Conservation (phyloP, 2,888 invertebrate genomes). For the Odontothrips loti region DNA sequence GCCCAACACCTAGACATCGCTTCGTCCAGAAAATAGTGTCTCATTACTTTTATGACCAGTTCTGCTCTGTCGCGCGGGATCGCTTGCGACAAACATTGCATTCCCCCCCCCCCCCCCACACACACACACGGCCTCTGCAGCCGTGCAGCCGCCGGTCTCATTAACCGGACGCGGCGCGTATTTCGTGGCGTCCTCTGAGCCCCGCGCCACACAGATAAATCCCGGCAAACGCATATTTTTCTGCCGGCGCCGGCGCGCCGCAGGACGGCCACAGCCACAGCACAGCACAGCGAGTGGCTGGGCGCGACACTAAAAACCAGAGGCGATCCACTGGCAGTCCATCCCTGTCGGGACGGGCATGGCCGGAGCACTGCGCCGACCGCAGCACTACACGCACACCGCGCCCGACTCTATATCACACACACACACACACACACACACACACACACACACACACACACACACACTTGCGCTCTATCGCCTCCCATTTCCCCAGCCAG, state of each 20-base stretch:
- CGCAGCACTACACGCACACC: not conserved
- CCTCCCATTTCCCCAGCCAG: too few relatives aligned
- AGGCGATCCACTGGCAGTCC: not conserved
- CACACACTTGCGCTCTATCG: not conserved
- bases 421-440: not conserved
- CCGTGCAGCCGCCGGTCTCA: too few relatives aligned
- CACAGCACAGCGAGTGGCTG: not conserved
- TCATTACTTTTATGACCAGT: too few relatives aligned
- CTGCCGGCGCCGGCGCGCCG: not conserved
- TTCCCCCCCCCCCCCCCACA: too few relatives aligned
- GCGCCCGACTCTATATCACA: not conserved
- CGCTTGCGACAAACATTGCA: too few relatives aligned
- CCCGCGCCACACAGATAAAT: not conserved
- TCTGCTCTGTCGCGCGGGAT: too few relatives aligned
- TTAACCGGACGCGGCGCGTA: too few relatives aligned
- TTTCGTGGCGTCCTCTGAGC: not conserved
- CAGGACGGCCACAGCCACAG: not conserved
- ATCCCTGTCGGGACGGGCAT: not conserved
- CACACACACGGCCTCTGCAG: too few relatives aligned
- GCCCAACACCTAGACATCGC: too few relatives aligned
- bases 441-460: not conserved
- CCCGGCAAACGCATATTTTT: not conserved
- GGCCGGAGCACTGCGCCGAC: not conserved
- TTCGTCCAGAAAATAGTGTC: too few relatives aligned
- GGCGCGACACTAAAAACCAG: not conserved